These are phyloP conservation scores for Muscicapa adusta DNA, from an alignment of 2,113 vertebrate species.

Conservation along the genomic window DNA sequence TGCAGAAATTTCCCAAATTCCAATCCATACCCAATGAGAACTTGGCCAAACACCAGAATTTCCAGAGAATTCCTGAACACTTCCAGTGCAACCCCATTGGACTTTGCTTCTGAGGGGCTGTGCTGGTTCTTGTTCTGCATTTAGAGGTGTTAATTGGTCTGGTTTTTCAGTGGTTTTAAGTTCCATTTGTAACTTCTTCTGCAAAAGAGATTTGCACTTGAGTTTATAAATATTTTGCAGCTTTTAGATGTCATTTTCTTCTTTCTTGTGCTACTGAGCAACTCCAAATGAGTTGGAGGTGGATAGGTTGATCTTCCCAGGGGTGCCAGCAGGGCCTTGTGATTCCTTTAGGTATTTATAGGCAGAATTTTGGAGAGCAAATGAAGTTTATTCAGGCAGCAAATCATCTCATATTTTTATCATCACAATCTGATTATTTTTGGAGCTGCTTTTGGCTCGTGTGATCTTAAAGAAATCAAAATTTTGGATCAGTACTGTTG, in stretches of 20 bases:
- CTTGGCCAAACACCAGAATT: conserved; percentile 28
- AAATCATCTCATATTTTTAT: neutral
- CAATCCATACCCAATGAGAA: conserved; percentile 28
- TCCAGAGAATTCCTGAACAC: conserved; percentile 18
- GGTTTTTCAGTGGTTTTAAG: neutral
- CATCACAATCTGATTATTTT: neutral
- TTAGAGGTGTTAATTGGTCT: neutral
- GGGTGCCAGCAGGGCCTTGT: neutral
- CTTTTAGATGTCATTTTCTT: neutral
- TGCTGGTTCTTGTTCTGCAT: neutral
- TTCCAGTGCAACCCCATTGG: neutral
- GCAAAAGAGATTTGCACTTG: neutral
- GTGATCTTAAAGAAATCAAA: conserved; percentile 45
- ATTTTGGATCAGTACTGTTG: neutral
- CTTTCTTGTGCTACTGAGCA: neutral
- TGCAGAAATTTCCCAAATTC: conserved; percentile 49
- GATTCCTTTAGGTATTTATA: neutral
- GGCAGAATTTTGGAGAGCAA: neutral
- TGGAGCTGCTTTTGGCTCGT: conserved; percentile 46
- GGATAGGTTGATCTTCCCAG: neutral
- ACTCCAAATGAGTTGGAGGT: neutral
- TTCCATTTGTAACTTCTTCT: neutral
- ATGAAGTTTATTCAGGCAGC: neutral
- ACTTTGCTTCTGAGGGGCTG: neutral
- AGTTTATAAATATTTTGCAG: neutral